Conservation (phyloP, 2,113 vertebrate species). For the Oryzias celebensis region DNA sequence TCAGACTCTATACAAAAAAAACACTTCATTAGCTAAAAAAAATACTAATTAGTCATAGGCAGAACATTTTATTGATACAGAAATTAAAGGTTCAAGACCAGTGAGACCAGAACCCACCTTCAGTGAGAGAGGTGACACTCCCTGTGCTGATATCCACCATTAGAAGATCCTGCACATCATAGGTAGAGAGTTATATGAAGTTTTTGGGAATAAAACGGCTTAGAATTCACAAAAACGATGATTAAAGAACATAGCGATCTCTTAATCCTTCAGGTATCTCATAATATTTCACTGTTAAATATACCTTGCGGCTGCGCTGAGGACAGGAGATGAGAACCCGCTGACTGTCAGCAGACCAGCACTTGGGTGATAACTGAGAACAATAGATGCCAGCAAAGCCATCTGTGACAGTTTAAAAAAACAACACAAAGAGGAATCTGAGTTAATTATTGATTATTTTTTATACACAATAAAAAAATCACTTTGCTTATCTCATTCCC, state of each 20-base stretch:
- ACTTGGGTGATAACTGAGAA: slow-evolving; percentile 76
- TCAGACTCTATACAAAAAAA: slow-evolving; percentile 61
- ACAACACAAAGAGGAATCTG: neutral
- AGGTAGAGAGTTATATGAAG: neutral
- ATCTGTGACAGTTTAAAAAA: slow-evolving; percentile 64
- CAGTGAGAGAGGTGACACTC: slow-evolving; percentile 72
- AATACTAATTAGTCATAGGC: neutral
- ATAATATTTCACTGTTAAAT: slow-evolving; percentile 2
- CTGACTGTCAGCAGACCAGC: slow-evolving; percentile 92
- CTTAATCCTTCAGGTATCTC: neutral
- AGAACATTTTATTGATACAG: too few relatives aligned
- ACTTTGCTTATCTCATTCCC: too few relatives aligned
- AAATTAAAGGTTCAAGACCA: too few relatives aligned
- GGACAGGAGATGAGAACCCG: slow-evolving; percentile 81
- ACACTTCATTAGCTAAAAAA: neutral
- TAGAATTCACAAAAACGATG: neutral
- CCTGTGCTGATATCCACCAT: slow-evolving; percentile 76
- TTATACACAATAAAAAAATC: neutral
- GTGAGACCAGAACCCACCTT: slow-evolving; percentile 64
- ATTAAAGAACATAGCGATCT: neutral
- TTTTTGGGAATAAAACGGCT: neutral
- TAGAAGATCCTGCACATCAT: slow-evolving; percentile 72
- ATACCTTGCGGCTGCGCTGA: slow-evolving; percentile 86
- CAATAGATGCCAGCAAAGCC: slow-evolving; percentile 87
- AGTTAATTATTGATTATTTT: neutral